Base-by-base conservation (phyloP, 1,140 invertebrate genomes). In the Oscheius sp. region DNA sequence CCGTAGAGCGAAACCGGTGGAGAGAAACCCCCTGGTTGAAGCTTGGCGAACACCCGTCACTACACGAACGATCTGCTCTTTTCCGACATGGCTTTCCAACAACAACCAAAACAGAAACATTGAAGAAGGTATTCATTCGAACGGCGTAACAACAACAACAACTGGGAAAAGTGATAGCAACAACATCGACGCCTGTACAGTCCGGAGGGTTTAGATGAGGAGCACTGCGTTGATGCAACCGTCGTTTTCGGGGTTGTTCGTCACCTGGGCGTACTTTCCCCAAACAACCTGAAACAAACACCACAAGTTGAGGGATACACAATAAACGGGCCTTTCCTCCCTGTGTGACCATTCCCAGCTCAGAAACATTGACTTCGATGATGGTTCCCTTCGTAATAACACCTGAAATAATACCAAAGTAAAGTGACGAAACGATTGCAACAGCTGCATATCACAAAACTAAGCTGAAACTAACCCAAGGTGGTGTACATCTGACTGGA, bases 231-330 rank as follows among this genome's bases (percentile, higher is more conserved):
- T 99, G 58, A 99, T 97, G 85, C 95, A 98, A 32, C 97, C 97
- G 90, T 99, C 97, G 88, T 99, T 99, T 86, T 99, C 97, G 4
- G 97, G 97, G 87, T 98, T 95, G 85, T 99, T 99, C 0, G 95
- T 97, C 18, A 99, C 95, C 86, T 99, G 97, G 0, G 97, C 97
- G 87, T 97, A 99, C 89, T 99, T 99, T 76, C 95, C 97, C 96
- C 96, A 99, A 1, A 99, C 93, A 73, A 99, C 94, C 65, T 67
- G 18, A 29, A 67, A 67, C 20, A 46, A n/a, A 1, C 1, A 66
- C 46, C 18, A 34, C 28, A 28, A 32, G 29, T 45, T 45, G 42
- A 45, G 18, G 23, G 23, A 7, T 4, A 35, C 46, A 18, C n/a
- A 34, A 0, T 13, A n/a, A 46, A 28, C 26, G 3, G 23, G 58